Conservation (phyloP, 2,888 invertebrate genomes). For the Plagodis dolabraria region DNA sequence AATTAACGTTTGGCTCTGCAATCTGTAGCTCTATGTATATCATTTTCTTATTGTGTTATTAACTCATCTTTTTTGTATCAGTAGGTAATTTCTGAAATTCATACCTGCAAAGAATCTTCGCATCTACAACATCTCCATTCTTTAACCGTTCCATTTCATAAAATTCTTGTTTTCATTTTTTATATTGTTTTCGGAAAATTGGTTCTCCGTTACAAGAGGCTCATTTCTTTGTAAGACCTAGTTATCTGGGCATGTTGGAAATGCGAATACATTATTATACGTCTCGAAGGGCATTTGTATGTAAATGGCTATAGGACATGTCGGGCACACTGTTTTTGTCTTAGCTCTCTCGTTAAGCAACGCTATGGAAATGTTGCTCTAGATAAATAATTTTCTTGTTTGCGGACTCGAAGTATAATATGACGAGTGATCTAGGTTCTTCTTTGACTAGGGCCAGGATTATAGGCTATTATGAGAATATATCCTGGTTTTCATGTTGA, state of each 20-base stretch:
- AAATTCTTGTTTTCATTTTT: slow-evolving; percentile 36
- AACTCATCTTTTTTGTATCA: not conserved
- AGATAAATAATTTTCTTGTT: slow-evolving; percentile 9
- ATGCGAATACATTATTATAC: slow-evolving; percentile 16
- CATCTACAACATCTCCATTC: slow-evolving; percentile 1
- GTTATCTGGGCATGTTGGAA: slow-evolving; percentile 16
- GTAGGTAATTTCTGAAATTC: not conserved
- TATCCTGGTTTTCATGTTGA: too few species aligned
- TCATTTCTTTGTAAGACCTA: slow-evolving; percentile 8
- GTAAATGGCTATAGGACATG: slow-evolving; percentile 15
- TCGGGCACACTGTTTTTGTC: slow-evolving; percentile 14
- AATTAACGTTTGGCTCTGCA: too few species aligned
- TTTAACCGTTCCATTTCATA: slow-evolving; percentile 24
- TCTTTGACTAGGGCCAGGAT: not conserved
- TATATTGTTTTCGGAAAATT: slow-evolving; percentile 37
- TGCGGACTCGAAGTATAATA: slow-evolving; percentile 1
- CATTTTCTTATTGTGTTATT: too few species aligned
- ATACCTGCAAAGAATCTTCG: too few species aligned
- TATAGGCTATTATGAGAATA: too few species aligned
- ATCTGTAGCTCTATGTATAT: too few species aligned
- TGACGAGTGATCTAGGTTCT: not conserved
- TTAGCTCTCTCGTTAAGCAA: slow-evolving; percentile 11
- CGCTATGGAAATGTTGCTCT: slow-evolving; percentile 11
- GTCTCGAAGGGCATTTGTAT: slow-evolving; percentile 22
- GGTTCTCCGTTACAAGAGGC: slow-evolving; percentile 31